These are phyloP conservation scores for Diarsia dahlii DNA, from an alignment of 2,888 invertebrate species.

Conservation along the genomic window DNA sequence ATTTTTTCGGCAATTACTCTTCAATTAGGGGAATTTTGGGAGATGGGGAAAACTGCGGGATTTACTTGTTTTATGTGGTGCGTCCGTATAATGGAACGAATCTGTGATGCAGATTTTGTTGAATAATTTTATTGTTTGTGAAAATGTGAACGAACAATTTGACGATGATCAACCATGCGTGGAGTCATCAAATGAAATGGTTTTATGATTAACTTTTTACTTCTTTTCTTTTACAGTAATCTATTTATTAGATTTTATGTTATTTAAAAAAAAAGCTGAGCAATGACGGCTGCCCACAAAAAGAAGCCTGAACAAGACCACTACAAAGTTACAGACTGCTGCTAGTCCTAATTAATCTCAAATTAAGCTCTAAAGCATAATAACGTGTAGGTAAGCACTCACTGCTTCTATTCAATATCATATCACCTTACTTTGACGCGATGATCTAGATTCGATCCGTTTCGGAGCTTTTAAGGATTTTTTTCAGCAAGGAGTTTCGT, in stretches of 20 bases:
- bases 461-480: background rate
- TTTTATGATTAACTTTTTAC: background rate
- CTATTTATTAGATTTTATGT: background rate
- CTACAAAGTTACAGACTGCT: background rate
- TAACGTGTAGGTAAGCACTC: no score
- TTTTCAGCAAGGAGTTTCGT: background rate
- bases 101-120: constrained; percentile 51
- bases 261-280: no score
- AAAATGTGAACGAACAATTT: constrained; percentile 24
- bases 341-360: background rate
- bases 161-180: constrained; percentile 16
- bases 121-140: constrained; percentile 37
- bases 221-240: background rate
- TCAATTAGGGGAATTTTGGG: constrained; percentile 63
- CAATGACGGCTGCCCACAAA: background rate
- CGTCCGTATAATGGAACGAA: constrained; percentile 45
- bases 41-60: constrained; percentile 37
- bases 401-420: no score
- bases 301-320: background rate
- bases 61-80: constrained; percentile 63
- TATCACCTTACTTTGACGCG: background rate
- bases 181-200: background rate
- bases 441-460: background rate
- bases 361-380: no score
- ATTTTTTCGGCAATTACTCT: constrained; percentile 68